phyloP scores from a whole-genome alignment of 1,140 invertebrate genomes.

The Caenorhabditis brenneri region DNA sequence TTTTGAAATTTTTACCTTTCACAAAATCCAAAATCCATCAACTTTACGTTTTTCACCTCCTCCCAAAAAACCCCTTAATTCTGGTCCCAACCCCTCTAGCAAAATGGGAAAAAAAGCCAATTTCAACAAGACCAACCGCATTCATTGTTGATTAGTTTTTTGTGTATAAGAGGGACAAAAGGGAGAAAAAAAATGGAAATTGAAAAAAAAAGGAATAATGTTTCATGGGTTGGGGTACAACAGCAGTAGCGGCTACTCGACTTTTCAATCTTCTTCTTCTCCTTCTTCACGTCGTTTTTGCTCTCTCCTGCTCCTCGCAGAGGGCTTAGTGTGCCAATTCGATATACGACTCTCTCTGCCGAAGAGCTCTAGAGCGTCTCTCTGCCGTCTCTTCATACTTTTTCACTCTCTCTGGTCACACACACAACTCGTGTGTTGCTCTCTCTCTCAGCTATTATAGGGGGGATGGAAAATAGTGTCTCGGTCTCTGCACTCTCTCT shows the following conservation, averaged over 20 bases:
- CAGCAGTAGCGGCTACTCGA: too few species aligned
- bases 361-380: neutral
- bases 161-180: neutral
- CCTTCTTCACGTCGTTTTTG: too few species aligned
- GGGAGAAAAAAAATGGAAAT: neutral
- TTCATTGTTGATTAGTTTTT: constrained; percentile 38
- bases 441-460: neutral
- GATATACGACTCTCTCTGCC: neutral
- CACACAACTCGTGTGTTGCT: neutral
- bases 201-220: neutral
- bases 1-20: too few species aligned
- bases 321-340: constrained; percentile 1
- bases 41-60: too few species aligned
- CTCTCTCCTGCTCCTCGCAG: too few species aligned
- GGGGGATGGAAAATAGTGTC: neutral
- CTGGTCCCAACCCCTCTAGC: neutral
- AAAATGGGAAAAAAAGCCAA: neutral
- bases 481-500: neutral
- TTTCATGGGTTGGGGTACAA: too few species aligned
- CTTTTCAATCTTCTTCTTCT: neutral
- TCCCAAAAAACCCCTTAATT: too few species aligned
- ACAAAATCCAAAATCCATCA: too few species aligned
- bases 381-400: neutral
- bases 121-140: neutral
- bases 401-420: neutral